Evolutionary conservation across 2,113 vertebrate genomes (phyloP), one percentile per base, ranked within the genome.

Genomic region (Chaenocephalus aceratus): DNA sequence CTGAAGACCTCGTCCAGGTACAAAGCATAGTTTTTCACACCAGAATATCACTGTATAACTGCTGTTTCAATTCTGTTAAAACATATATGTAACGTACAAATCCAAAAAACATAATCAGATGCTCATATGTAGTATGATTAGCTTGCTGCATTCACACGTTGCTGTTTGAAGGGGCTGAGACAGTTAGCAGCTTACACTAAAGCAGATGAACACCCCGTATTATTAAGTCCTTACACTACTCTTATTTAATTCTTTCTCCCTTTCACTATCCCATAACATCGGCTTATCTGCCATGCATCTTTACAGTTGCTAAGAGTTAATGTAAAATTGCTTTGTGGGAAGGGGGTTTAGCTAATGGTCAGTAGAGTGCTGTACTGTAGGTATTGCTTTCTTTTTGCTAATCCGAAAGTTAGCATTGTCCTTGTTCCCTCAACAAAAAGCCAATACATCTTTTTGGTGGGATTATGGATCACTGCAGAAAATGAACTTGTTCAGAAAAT

Each of bases 1-100:
- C 98, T 0, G 96, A 97, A 84, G 89, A 96, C 3, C 92, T 98
- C 77, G 97, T 99, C 72, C 97, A 99, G 98, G 98, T 99, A 91
- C 83, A 62, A 56, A 26, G 48, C 5, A 15, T 6, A 34, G n/a
- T 12, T 56, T 57, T 77, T 71, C 2, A n/a, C 12, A 30, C 10
- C 0, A 45, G 26, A 46, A 54, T 54, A 36, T 62, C 16, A 44
- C 7, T 72, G 15, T 15, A 10, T 30, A 53, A 44, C 45, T 23
- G 16, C 4, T 41, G 51, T 69, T 21, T 69, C n/a, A 53, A 6
- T 15, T 54, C 23, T 41, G 49, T 18, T 57, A 23, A 51, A 64
- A 72, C 63, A 44, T 3, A 2, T 6, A 13, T 6, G 36, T 41
- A 13, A 30, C 2, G 4, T 56, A 5, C 23, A 21, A 21, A 10